These are phyloP conservation scores for Fratercula arctica DNA, from an alignment of 2,797 vertebrate species.

Conservation along the genomic window DNA sequence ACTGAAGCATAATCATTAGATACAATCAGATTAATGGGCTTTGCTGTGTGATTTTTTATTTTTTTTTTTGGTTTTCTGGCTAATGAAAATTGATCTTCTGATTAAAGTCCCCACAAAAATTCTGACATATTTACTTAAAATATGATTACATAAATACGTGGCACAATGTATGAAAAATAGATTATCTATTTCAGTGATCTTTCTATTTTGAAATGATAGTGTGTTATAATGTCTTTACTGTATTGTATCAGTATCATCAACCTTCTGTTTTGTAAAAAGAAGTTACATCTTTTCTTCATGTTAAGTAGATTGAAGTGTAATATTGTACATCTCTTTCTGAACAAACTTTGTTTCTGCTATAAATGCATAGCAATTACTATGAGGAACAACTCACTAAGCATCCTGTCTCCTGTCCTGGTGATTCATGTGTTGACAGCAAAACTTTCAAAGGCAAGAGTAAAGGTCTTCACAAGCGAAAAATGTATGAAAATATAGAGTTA, in stretches of 20 bases:
- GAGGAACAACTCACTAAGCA: neutral
- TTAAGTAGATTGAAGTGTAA: neutral
- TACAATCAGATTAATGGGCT: neutral
- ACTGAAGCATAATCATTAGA: neutral
- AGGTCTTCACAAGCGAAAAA: neutral
- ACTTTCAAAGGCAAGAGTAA: neutral
- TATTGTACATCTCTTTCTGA: neutral
- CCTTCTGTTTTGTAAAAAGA: neutral
- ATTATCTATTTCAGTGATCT: neutral
- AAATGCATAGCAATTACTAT: neutral
- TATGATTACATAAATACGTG: neutral
- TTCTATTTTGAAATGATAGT: neutral
- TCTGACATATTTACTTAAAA: neutral
- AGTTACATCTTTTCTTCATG: neutral
- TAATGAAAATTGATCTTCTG: neutral
- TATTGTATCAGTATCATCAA: neutral
- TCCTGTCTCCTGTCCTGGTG: neutral
- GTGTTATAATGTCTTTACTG: neutral
- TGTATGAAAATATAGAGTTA: neutral
- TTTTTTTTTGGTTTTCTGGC: neutral
- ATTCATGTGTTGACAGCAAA: neutral
- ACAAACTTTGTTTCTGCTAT: neutral
- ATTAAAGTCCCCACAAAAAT: neutral
- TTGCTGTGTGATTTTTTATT: neutral
- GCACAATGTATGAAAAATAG: neutral